These are phyloP conservation scores for Barypeithes pellucidus DNA, from an alignment of 2,888 invertebrate genomes.

Conservation along the genomic window DNA sequence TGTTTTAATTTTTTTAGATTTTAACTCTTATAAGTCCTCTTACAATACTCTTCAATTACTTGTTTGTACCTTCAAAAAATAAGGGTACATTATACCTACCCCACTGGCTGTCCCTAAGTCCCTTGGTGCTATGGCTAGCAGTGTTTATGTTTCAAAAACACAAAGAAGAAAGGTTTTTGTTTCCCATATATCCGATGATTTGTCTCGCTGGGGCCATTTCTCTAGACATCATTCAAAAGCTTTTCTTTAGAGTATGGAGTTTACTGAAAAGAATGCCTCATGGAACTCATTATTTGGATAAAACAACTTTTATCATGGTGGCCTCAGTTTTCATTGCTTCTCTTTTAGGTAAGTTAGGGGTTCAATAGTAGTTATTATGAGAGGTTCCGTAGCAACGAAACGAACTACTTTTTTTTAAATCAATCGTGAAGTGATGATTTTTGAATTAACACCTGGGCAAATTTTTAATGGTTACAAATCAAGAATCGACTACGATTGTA, in stretches of 20 bases:
- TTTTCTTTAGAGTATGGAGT: constrained; percentile 75
- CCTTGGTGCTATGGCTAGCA: constrained; percentile 89
- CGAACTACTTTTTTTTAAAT: no score
- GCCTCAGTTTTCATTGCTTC: constrained; percentile 76
- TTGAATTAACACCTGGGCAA: no score
- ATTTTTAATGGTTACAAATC: no score
- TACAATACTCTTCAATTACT: constrained; percentile 73
- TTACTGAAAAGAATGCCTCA: constrained; percentile 68
- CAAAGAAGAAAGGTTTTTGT: constrained; percentile 93
- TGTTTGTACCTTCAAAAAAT: constrained; percentile 79
- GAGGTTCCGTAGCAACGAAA: no score
- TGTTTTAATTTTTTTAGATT: constrained; percentile 71
- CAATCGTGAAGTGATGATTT: no score
- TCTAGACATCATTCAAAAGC: constrained; percentile 85
- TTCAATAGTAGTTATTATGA: no score
- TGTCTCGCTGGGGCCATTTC: constrained; percentile 87
- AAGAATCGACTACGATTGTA: no score
- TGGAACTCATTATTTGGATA: constrained; percentile 81
- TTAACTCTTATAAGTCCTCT: constrained; percentile 77
- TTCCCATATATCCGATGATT: constrained; percentile 95
- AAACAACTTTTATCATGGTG: constrained; percentile 82
- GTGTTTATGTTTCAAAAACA: constrained; percentile 94
- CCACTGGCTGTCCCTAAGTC: constrained; percentile 83
- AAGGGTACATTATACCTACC: constrained; percentile 82
- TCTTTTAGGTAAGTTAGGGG: constrained; percentile 67